phyloP scores from a whole-genome alignment of 2,888 invertebrate genomes.

The Campoplex nolae region DNA sequence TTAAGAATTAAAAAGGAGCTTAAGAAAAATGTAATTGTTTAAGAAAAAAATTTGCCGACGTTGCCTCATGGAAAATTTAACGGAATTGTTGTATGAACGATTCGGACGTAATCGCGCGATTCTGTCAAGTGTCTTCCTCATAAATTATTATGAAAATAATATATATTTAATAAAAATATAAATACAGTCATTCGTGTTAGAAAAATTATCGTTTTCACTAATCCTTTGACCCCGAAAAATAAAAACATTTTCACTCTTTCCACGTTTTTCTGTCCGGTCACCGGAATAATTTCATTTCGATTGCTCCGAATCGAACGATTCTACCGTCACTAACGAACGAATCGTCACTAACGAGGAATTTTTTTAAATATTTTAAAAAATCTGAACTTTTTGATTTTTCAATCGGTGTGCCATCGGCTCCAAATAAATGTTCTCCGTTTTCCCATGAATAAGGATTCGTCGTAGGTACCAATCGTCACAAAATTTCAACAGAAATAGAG shows the following conservation, averaged over 20 bases:
- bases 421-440: background rate
- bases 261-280: background rate
- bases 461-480: background rate
- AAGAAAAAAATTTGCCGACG: conserved; percentile 32
- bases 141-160: conserved; percentile 29
- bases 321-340: background rate
- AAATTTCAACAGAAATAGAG: background rate
- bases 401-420: too few species aligned
- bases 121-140: conserved; percentile 53
- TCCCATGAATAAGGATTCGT: background rate
- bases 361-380: background rate
- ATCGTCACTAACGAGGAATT: background rate
- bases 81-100: conserved; percentile 12
- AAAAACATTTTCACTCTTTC: background rate
- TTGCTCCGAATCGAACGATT: background rate
- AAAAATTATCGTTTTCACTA: background rate
- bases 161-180: conserved; percentile 45
- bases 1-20: background rate
- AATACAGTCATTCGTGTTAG: background rate
- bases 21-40: background rate
- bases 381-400: too few species aligned
- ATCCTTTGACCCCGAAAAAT: too few species aligned
- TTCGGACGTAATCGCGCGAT: background rate
- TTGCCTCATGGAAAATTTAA: conserved; percentile 30
- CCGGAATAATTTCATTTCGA: background rate